Evolutionary conservation across 2,888 invertebrate genomes (phyloP).

Genomic region (Acanthosepion esculentum): DNA sequence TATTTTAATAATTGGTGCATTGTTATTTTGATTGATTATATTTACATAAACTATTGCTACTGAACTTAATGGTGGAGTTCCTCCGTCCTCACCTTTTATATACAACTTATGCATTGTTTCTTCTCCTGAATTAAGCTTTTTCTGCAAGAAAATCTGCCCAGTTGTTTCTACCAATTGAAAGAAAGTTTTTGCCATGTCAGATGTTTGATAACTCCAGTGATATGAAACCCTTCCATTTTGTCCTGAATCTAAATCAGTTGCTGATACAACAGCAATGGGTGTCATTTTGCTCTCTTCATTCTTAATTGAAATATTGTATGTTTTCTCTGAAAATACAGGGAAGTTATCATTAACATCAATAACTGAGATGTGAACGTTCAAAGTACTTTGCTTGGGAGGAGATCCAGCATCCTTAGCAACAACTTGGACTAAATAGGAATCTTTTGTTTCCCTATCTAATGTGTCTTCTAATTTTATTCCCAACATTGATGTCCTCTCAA

Average conservation of each 20-base stretch:
- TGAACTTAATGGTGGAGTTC: too few species aligned
- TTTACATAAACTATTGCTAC: too few species aligned
- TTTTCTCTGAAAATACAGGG: not conserved
- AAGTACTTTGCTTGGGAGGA: not conserved
- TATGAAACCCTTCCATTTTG: not conserved
- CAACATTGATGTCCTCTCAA: not conserved
- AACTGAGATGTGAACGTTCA: not conserved
- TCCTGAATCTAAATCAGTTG: conserved; percentile 3
- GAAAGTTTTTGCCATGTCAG: not conserved
- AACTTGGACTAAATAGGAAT: conserved; percentile 4
- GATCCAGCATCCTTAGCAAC: conserved; percentile 33
- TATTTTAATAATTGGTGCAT: too few species aligned
- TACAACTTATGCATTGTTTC: too few species aligned
- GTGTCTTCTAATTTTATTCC: conserved; percentile 40
- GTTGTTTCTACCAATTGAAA: not conserved
- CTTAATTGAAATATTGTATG: not conserved
- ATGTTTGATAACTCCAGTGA: not conserved
- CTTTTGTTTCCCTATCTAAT: conserved; percentile 42
- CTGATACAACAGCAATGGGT: not conserved
- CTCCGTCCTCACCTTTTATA: too few species aligned
- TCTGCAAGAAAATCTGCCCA: not conserved
- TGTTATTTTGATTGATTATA: too few species aligned
- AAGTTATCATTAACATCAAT: not conserved
- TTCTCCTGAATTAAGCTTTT: too few species aligned
- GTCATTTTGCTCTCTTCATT: not conserved